These are phyloP conservation scores for Gopherus flavomarginatus DNA, from an alignment of 2,113 vertebrate genomes.

Conservation along the genomic window DNA sequence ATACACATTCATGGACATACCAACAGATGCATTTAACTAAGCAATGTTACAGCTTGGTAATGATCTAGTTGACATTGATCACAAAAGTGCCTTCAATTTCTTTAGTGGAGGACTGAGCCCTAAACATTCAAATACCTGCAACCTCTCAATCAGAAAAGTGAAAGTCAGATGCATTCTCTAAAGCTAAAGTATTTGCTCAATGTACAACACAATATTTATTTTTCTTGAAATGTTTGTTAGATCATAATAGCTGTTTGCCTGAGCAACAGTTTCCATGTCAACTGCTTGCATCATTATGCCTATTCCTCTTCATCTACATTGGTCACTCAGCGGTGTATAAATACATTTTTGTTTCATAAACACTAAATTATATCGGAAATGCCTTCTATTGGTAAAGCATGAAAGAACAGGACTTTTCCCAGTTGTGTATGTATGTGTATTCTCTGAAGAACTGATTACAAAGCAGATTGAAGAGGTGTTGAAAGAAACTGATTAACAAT, in stretches of 20 bases:
- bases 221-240: neutral
- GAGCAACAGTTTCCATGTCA: conserved; percentile 59
- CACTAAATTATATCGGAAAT: neutral
- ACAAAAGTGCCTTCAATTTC: neutral
- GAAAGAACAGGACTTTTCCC: neutral
- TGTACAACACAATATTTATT: conserved; percentile 28
- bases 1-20: neutral
- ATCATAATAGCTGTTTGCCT: conserved; percentile 11
- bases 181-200: neutral
- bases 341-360: neutral
- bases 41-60: neutral
- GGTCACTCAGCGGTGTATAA: neutral
- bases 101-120: neutral
- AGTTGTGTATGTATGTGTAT: neutral
- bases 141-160: neutral
- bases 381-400: neutral
- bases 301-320: conserved; percentile 1
- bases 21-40: neutral
- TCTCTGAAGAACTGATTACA: neutral
- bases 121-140: neutral
- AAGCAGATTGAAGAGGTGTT: neutral
- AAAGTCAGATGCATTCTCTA: neutral
- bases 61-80: neutral
- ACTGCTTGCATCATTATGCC: conserved; percentile 29
- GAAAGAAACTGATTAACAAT: neutral